Evolutionary conservation across 2,888 invertebrate genomes (phyloP), one percentile per base, ranked within the genome.

Genomic region (Caenorhabditis zanzibari): DNA sequence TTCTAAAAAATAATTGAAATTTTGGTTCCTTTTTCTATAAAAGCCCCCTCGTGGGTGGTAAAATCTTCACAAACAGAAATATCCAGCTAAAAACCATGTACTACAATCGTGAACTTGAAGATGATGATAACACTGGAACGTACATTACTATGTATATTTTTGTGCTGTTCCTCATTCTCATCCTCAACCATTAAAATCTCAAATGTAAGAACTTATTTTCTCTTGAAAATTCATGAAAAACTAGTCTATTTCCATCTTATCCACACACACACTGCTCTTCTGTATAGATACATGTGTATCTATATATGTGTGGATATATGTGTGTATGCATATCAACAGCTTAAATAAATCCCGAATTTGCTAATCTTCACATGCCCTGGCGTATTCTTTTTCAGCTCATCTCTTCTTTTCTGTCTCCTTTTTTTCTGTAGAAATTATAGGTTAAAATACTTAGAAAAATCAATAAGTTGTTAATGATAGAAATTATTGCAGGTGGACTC

Each of bases 331-430:
- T 79, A 71, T 79, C 71, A 79, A 71, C 74, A 75, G 81, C 81
- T 81, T 81, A 81, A 71, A 75, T 81, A 63, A 81, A 81, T 81
- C 81, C 81, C 74, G 44, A 69, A 75, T 38, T 69, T 47, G 24
- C 75, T 75, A 75, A 81, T 81, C 81, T 81, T 63, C 69, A 54
- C 52, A 56, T 59, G 38, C 72, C 56, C 56, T 68, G n/a, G 81
- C 49, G 74, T 69, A 59, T 75, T 61, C 68, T 63, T 61, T 68
- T 73, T 56, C 52, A 73, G 66, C 68, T 73, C 73, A 58, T 64
- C 66, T 47, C 63, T 56, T 28, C 38, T 19, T 54, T 54, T 61
- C 59, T 28, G 12, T 49, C 35, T 47, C 28, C 10, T 59, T n/a
- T 64, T 47, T 59, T 79, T 63, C 28, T 71, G 63, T 71, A 35